Evolutionary conservation across 2,888 invertebrate species (phyloP), one percentile per base, ranked within the genome.

Genomic region (Tortrix viridana): DNA sequence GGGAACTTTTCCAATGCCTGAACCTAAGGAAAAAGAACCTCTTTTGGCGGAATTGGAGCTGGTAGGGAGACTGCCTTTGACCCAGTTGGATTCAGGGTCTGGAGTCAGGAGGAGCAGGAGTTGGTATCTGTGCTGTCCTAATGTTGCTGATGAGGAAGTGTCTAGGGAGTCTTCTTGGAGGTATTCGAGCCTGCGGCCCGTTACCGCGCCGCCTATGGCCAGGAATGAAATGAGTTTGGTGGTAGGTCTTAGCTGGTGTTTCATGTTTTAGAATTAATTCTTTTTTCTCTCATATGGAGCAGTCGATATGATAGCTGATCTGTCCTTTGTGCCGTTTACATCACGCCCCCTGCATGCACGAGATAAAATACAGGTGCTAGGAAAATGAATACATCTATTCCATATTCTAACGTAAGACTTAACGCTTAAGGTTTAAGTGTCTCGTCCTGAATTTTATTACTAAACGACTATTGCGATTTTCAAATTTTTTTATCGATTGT

Each of bases 91-190:
- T 2, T 73, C 78, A 0, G 74, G 80, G 0, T 73, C 84, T 0
- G 88, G 88, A 1, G 89, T 94, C 1, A 83, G 94, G 52, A 83
- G 94, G 67, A 94, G 93, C 71, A 78, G 94, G 60, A 94, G 94
- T 74, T 94, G 94, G 90, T 89, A 94, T 71, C 87, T 94, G 67
- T 94, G 94, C 83, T 93, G 93, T 65, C 92, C 92, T 0, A 87
- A 91, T 44, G 82, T 86, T 26, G 85, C 82, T 1, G 89, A 90
- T 12, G 88, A 90, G 70, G 87, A 90, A 77, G 80, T 86, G 0
- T 86, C 86, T 0, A 74, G 89, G 54, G 87, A 89, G 69, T 86
- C 89, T 0, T 88, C 88, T 9, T 90, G 91, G 91, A 72, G 91
- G 63, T 89, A 91, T 61, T 88, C 91, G 20, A 90, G 91, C 49